Conservation (phyloP, 2,797 vertebrate genomes). For the Pseudochirops cupreus region DNA sequence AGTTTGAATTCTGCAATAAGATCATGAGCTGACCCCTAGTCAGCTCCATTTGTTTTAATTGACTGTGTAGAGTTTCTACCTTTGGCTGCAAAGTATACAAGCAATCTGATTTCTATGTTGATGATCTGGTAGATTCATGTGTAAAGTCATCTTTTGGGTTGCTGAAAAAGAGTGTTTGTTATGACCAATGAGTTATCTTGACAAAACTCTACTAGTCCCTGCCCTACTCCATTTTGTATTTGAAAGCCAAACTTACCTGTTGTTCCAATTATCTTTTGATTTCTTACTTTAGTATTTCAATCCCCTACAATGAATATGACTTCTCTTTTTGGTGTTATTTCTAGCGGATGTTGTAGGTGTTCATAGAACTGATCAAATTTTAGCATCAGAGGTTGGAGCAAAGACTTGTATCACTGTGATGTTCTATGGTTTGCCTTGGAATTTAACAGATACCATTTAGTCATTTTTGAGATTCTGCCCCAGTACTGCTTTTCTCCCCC, state of each 20-base stretch:
- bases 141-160: not conserved
- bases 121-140: not conserved
- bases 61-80: not conserved
- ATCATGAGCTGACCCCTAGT: not conserved
- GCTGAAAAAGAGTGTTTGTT: not conserved
- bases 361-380: not conserved
- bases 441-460: not conserved
- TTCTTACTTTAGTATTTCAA: not conserved
- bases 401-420: too few species aligned
- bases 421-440: not conserved
- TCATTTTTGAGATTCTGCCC: not conserved
- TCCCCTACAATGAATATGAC: not conserved
- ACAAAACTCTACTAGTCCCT: not conserved
- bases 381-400: not conserved
- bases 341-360: not conserved
- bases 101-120: not conserved
- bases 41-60: not conserved
- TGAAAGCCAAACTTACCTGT: not conserved
- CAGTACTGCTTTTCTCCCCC: not conserved
- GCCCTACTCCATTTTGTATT: not conserved
- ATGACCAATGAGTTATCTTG: not conserved
- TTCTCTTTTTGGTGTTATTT: not conserved
- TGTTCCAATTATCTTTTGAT: not conserved
- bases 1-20: not conserved
- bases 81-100: not conserved